Base-by-base conservation (phyloP, 1,140 invertebrate genomes). In the Cydia splendana region DNA sequence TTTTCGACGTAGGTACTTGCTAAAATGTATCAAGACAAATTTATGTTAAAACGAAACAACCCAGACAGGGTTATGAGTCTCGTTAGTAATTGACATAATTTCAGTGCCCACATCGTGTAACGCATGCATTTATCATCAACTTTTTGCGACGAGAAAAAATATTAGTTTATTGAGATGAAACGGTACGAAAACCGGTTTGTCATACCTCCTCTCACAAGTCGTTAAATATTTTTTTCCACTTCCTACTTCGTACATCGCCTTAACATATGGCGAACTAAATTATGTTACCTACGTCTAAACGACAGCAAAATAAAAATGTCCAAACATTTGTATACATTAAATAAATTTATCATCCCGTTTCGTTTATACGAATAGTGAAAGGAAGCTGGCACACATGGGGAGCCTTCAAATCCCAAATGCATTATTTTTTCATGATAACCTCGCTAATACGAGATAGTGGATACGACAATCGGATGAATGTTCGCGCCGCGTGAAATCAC, bases 321-420 rank as follows among this genome's bases (percentile, higher is more conserved):
- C 90, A 93, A 93, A 93, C 89, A 93, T 93, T 93, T 93, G 91
- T 93, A 93, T 91, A 93, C 90, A 92, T 92, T 90, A 91, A 91
- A 91, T 90, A 91, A 93, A 93, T 93, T 93, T 93, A 93, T 93
- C 90, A 91, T 91, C 87, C 85, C 81, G 84, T 86, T 88, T 88
- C 87, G 81, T 90, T 88, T 85, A 84, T 86, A 85, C 78, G 75
- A 83, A 77, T 76, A 84, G 79, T 85, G 84, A 90, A 92, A 92
- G 91, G 91, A 92, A 92, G 89, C 88, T 90, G 89, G 86, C 85
- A 82, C 91, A 90, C 88, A 89, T 91, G 90, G 90, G 90, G 90
- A 79, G 85, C 84, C 88, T 82, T 86, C 86, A 88, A 91, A 86
- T 91, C 87, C 90, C 90, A 87, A 90, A 91, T 79, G 89, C 89